phyloP scores from a whole-genome alignment of 2,797 vertebrate genomes.

The Sebastolobus alascanus region DNA sequence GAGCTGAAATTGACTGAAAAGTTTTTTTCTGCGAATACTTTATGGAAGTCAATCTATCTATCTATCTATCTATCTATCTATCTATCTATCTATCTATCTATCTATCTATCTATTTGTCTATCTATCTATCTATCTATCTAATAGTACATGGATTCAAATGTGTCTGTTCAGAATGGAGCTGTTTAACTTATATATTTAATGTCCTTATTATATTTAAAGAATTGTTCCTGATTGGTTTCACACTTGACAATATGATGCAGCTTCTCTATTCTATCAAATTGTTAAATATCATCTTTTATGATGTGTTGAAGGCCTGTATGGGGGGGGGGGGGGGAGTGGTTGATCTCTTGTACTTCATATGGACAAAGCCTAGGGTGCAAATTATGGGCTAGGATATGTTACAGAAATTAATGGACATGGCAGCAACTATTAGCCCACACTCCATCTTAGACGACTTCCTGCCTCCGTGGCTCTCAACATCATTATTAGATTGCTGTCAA shows the following conservation, averaged over 20 bases:
- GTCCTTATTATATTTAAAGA: not conserved
- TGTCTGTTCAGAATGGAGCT: not conserved
- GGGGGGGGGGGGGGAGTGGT: not conserved
- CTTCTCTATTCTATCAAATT: not conserved
- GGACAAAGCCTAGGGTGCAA: conserved; percentile 29
- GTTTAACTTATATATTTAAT: not conserved
- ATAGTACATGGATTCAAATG: not conserved
- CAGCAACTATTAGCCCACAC: conserved; percentile 75
- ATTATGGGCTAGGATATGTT: conserved; percentile 37
- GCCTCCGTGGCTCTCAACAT: conserved; percentile 71
- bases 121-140: conserved; percentile 20
- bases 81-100: conserved; percentile 13
- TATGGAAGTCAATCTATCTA: not conserved
- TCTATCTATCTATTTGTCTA: conserved; percentile 12
- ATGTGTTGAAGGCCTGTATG: conserved; percentile 5
- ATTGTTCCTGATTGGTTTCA: not conserved
- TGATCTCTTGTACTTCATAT: conserved; percentile 30
- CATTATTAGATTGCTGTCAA: conserved; percentile 79
- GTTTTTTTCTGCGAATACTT: not conserved
- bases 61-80: conserved; percentile 16
- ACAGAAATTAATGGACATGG: conserved; percentile 63
- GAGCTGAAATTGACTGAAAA: not conserved
- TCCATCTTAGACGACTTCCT: conserved; percentile 75
- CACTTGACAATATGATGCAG: not conserved
- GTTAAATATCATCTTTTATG: not conserved